Conservation (phyloP, 2,797 vertebrate genomes). For the Craterocephalus amniculus region DNA sequence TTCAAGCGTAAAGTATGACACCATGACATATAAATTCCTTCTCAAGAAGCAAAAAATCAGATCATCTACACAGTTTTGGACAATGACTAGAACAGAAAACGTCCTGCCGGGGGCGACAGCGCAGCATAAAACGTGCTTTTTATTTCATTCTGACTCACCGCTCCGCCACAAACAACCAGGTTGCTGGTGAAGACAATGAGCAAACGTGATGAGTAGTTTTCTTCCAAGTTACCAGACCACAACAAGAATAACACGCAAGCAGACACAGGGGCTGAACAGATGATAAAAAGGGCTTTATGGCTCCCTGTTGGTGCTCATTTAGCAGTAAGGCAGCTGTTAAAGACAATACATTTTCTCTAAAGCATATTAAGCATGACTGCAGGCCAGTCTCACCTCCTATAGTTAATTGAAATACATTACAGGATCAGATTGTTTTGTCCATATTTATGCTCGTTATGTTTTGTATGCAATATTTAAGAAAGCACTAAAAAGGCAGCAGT, state of each 20-base stretch:
- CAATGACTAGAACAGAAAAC: background rate
- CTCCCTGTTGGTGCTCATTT: slow-evolving; percentile 20
- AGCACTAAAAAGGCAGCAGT: slow-evolving; percentile 59
- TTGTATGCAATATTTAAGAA: slow-evolving; percentile 20
- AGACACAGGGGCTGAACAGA: background rate
- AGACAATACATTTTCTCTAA: slow-evolving; percentile 6
- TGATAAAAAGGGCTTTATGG: slow-evolving; percentile 10
- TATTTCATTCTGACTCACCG: background rate
- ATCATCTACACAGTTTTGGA: too few species aligned
- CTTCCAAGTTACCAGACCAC: background rate
- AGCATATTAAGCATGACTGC: slow-evolving; percentile 14
- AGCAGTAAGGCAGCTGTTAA: slow-evolving; percentile 17
- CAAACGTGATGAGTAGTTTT: background rate
- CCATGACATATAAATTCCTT: too few species aligned
- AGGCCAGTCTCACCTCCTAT: slow-evolving; percentile 13
- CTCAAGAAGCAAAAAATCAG: too few species aligned
- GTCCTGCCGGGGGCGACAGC: background rate
- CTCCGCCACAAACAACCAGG: background rate
- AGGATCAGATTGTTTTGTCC: slow-evolving; percentile 12
- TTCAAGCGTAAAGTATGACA: background rate
- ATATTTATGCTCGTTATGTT: background rate
- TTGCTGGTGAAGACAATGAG: slow-evolving; percentile 39
- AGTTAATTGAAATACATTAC: background rate
- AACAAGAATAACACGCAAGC: background rate
- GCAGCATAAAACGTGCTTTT: background rate